Conservation (phyloP, 1,140 invertebrate species). For the Ctenoplectra terminalis region DNA sequence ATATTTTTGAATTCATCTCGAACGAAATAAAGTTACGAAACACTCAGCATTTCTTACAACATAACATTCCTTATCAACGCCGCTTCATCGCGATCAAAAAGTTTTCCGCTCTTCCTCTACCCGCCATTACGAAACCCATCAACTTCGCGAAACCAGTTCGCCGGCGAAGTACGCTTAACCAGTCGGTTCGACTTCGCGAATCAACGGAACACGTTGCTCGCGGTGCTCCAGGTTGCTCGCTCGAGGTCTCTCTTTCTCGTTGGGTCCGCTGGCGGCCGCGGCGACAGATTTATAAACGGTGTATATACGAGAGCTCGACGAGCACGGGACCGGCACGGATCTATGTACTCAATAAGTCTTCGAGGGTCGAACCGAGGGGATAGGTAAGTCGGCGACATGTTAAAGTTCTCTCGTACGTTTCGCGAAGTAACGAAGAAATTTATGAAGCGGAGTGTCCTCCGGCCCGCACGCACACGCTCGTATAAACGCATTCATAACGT, state of each 20-base stretch:
- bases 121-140: neutral
- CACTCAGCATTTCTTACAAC: too few species aligned
- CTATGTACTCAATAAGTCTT: slow-evolving; percentile 61
- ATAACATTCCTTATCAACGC: too few species aligned
- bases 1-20: too few species aligned
- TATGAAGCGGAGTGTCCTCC: slow-evolving; percentile 46
- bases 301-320: slow-evolving; percentile 31
- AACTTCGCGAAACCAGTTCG: slow-evolving; percentile 22
- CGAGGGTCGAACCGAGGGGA: slow-evolving; percentile 51
- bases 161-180: too few species aligned
- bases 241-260: neutral
- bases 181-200: slow-evolving; percentile 5
- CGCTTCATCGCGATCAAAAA: neutral
- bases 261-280: neutral
- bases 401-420: slow-evolving; percentile 52
- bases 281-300: slow-evolving; percentile 60
- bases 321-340: slow-evolving; percentile 35
- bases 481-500: slow-evolving; percentile 13
- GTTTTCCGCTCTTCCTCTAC: neutral
- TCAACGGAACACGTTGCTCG: slow-evolving; percentile 28
- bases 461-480: neutral
- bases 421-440: slow-evolving; percentile 65
- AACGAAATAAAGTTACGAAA: too few species aligned
- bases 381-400: slow-evolving; percentile 58
- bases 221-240: slow-evolving; percentile 1